Percentiles rank a stretch among this genome's conserved stretches.
Conservation (phyloP, 2,888 invertebrate species). For the Opisthograptis luteolata region DNA sequence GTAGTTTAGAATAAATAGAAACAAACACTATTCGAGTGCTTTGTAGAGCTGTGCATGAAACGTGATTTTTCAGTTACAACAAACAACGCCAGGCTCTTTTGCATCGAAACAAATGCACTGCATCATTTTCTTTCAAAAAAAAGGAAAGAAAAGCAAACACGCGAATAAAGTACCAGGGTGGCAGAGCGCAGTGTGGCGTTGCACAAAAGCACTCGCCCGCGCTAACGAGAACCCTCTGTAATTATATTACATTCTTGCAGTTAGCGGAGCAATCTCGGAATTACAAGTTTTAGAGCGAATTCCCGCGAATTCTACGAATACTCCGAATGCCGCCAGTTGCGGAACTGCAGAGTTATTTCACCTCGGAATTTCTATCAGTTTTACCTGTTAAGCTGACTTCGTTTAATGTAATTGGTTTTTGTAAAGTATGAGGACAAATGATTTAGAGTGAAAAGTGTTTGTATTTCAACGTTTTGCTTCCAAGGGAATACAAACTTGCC, state of each 20-base stretch:
- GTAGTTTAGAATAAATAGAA: too few relatives aligned
- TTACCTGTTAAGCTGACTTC: conserved; percentile 12
- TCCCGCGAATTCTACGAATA: conserved; percentile 37
- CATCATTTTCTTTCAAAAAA: conserved; percentile 26
- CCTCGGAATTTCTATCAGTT: conserved; percentile 15
- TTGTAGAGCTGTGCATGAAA: conserved; percentile 7
- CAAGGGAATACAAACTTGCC: too few relatives aligned
- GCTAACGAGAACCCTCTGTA: conserved; percentile 64
- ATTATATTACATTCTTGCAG: conserved; percentile 74
- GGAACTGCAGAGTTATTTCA: conserved; percentile 18
- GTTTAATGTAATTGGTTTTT: neutral
- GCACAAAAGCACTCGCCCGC: conserved; percentile 51
- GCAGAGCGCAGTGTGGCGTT: conserved; percentile 42
- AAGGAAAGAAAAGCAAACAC: conserved; percentile 38
- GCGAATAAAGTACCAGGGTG: conserved; percentile 39
- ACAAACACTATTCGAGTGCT: conserved; percentile 2
- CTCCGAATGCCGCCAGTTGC: conserved; percentile 12
- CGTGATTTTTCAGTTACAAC: conserved; percentile 8
- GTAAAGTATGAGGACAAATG: too few relatives aligned
- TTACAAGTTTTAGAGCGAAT: conserved; percentile 61
- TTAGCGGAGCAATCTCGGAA: conserved; percentile 74
- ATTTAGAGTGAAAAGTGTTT: too few relatives aligned
- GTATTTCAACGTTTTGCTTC: too few relatives aligned
- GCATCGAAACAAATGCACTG: conserved; percentile 13
- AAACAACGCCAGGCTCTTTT: conserved; percentile 7